Conservation (phyloP, 2,797 vertebrate genomes). For the Onychomys arenicola region DNA sequence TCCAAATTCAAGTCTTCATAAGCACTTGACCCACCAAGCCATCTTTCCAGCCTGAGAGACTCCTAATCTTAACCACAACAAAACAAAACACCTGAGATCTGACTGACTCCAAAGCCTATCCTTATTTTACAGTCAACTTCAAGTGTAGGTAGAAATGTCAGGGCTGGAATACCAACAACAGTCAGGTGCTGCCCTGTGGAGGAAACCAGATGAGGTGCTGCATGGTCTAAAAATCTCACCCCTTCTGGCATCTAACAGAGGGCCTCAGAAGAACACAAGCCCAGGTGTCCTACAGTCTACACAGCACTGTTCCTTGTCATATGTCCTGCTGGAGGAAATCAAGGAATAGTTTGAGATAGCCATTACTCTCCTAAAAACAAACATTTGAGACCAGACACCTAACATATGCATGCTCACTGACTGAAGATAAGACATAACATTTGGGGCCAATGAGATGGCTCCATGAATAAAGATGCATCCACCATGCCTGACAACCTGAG, state of each 20-base stretch:
- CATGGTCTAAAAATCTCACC: background rate
- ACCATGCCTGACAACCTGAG: background rate
- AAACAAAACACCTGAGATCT: background rate
- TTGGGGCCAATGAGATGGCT: background rate
- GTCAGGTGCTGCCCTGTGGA: background rate
- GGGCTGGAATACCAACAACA: background rate
- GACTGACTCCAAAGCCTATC: background rate
- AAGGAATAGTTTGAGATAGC: background rate
- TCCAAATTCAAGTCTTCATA: background rate
- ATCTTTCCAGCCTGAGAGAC: background rate
- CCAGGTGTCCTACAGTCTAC: too few species aligned
- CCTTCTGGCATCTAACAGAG: background rate
- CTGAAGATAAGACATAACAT: background rate
- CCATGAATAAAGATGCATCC: background rate
- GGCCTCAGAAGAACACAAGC: background rate
- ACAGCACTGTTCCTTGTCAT: background rate
- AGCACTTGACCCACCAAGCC: background rate
- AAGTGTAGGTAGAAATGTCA: background rate
- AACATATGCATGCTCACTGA: background rate
- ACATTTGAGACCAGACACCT: background rate
- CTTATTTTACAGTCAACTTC: background rate
- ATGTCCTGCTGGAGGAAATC: background rate
- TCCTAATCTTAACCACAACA: background rate
- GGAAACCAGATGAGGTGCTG: background rate
- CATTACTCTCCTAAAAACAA: background rate